Evolutionary conservation across 2,797 vertebrate genomes (phyloP).

Genomic region (Phyllotis vaccarum): DNA sequence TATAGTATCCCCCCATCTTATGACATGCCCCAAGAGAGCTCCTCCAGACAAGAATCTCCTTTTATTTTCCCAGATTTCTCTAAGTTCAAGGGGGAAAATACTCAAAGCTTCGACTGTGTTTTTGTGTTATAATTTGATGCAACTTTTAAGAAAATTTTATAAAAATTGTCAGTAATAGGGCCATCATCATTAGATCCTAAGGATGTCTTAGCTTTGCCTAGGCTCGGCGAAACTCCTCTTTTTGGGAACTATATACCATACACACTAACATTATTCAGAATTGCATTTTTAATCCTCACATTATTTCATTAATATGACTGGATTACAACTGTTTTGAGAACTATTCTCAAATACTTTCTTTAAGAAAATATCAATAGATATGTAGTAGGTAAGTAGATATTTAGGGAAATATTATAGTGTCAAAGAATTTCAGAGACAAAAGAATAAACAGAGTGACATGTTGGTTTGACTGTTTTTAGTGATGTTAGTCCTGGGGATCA

Average conservation of each 20-base stretch:
- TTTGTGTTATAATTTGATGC: constrained; percentile 65
- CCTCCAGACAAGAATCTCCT: background rate
- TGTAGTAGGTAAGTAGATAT: background rate
- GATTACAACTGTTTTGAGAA: constrained; percentile 24
- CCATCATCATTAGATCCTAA: constrained; percentile 12
- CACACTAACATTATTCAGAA: background rate
- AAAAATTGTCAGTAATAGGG: constrained; percentile 57
- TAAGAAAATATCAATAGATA: background rate
- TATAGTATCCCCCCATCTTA: no score
- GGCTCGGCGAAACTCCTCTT: background rate
- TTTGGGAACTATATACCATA: background rate
- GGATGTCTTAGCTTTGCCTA: constrained; percentile 18
- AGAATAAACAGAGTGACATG: background rate
- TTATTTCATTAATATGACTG: background rate
- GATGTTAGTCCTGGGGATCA: background rate
- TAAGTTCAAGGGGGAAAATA: constrained; percentile 15
- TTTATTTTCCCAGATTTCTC: constrained; percentile 36
- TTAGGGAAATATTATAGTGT: background rate
- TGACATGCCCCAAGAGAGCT: background rate
- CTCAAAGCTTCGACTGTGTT: constrained; percentile 49
- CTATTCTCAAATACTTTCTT: constrained; percentile 17
- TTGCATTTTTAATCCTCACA: background rate
- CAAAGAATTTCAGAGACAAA: background rate
- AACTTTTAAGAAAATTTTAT: constrained; percentile 60
- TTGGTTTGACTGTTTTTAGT: background rate